Base-by-base conservation (phyloP, 2,797 vertebrate species). In the Anguilla pacifica region DNA sequence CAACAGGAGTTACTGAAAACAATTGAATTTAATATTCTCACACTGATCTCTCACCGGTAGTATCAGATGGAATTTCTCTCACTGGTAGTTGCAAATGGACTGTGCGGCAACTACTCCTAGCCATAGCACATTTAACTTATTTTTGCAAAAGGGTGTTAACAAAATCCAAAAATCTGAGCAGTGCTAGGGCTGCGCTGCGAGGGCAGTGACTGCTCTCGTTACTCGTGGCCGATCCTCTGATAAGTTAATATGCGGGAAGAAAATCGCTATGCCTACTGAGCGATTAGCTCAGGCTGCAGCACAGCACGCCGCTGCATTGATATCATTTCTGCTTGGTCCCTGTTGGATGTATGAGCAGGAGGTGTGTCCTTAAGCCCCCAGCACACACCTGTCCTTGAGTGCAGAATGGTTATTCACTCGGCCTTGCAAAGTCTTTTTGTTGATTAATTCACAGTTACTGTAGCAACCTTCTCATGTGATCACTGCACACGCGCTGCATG, bases 341-440 rank as follows among this genome's bases (percentile, higher is more conserved):
- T 92, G 88, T 85, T 43, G 82, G 92, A 87, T 51, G 59, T 77
- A 89, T 93, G 93, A 94, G 94, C 94, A 92, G 91, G 35, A 91
- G 89, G 15, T 61, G 89, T 31, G 74, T 92, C 93, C 94, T 95
- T 95, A 93, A 94, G 94, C 95, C 94, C 46, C 92, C 91, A 92
- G 91, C 93, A 92, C 88, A 53, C 59, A 86, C 11, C 43, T 91
- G 93, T 93, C 94, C 95, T 95, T 94, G 93, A 95, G 91, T 93
- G 90, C 93, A 92, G 94, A 94, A 91, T 86, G 57, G 92, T 94
- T 93, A 92, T 89, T 94, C 93, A 94, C 86, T 90, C 67, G 83
- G 88, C 90, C 89, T 90, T 89, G 74, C 85, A 84, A 86, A 89
- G 89, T 89, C 92, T 19, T 90, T 70, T 89, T 94, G 92, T 51